phyloP scores from a whole-genome alignment of 2,888 invertebrate genomes.

The Melipona bicolor region DNA sequence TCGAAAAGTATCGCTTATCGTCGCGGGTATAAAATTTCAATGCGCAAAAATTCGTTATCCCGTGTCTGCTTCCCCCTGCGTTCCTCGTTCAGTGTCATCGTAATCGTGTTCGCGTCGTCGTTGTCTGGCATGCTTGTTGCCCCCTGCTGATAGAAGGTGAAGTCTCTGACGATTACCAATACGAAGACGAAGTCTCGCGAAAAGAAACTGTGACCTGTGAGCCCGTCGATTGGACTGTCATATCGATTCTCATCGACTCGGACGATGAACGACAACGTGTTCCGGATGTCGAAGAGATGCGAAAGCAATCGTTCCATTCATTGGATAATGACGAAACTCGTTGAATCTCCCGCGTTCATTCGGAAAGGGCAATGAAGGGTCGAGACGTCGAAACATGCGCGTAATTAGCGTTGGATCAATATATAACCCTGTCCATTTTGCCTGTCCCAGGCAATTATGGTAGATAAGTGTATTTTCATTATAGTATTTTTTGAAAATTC shows the following conservation, averaged over 20 bases:
- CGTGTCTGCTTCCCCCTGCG: background rate
- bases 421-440: background rate
- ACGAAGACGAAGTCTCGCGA: slow-evolving; percentile 43
- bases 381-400: slow-evolving; percentile 11
- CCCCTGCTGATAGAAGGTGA: slow-evolving; percentile 66
- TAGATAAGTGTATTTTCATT: background rate
- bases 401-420: slow-evolving; percentile 25
- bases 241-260: slow-evolving; percentile 70
- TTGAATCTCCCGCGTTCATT: slow-evolving; percentile 49
- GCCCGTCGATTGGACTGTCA: slow-evolving; percentile 69
- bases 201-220: slow-evolving; percentile 65
- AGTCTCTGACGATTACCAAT: slow-evolving; percentile 59
- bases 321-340: slow-evolving; percentile 58
- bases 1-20: background rate
- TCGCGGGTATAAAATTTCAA: background rate
- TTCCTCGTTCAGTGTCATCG: slow-evolving; percentile 2
- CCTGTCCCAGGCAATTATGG: slow-evolving; percentile 9
- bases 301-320: slow-evolving; percentile 6
- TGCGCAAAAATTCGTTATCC: background rate
- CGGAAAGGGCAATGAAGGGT: slow-evolving; percentile 12
- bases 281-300: slow-evolving; percentile 8
- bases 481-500: background rate
- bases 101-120: slow-evolving; percentile 34
- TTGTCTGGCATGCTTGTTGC: slow-evolving; percentile 64
- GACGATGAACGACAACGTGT: slow-evolving; percentile 27